These are phyloP conservation scores for Papilio dardanus DNA, from an alignment of 1,140 invertebrate species.

Conservation along the genomic window DNA sequence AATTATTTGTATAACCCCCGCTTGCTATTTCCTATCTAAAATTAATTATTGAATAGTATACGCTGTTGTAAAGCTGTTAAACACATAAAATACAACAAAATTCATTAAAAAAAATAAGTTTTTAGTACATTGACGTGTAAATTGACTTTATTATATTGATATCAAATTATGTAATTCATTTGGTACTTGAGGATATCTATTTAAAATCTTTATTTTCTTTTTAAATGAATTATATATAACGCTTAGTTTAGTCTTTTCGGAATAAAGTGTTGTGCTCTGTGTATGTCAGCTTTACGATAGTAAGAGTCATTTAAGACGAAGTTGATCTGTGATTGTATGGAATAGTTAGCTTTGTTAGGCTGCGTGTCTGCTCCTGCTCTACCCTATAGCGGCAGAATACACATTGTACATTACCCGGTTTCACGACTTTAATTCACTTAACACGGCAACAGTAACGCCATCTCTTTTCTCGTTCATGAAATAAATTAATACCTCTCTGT, in stretches of 20 bases:
- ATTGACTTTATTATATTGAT: too few relatives aligned
- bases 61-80: constrained; percentile 1
- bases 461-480: constrained; percentile 34
- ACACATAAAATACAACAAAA: background rate
- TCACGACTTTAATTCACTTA: constrained; percentile 54
- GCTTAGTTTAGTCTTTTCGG: too few relatives aligned
- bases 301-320: constrained; percentile 70
- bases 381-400: constrained; percentile 49
- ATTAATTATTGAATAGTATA: constrained; percentile 31
- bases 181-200: too few relatives aligned
- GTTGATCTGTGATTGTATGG: constrained; percentile 80
- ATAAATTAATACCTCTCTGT: constrained; percentile 19
- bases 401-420: constrained; percentile 51
- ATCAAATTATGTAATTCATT: too few relatives aligned
- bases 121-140: too few relatives aligned
- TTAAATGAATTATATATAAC: too few relatives aligned
- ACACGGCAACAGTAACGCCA: constrained; percentile 22
- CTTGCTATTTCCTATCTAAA: constrained; percentile 5
- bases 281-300: constrained; percentile 57
- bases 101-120: too few relatives aligned
- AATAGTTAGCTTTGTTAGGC: constrained; percentile 76
- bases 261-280: background rate
- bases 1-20: constrained; percentile 6
- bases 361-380: constrained; percentile 63
- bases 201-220: too few relatives aligned